phyloP scores from a whole-genome alignment of 2,797 vertebrate genomes.

The Loris lydekkerianus region DNA sequence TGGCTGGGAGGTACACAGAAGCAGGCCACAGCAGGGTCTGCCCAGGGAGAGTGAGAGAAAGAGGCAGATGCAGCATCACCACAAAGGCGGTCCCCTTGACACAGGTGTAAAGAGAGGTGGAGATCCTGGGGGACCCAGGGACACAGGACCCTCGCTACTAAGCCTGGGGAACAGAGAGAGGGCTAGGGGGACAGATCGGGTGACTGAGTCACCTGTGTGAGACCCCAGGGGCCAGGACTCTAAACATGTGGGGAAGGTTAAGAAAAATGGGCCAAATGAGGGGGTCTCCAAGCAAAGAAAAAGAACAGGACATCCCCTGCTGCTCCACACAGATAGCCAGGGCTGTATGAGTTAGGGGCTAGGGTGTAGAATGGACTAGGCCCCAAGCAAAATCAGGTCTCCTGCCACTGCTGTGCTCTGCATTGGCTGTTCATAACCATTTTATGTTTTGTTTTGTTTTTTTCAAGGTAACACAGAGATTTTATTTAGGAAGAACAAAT shows the following conservation, averaged over 20 bases:
- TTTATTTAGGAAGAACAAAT: too few relatives aligned
- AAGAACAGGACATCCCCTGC: not conserved
- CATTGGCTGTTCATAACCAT: not conserved
- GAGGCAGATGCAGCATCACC: not conserved
- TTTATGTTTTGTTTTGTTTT: not conserved
- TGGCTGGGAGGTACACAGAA: not conserved
- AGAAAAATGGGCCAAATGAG: not conserved
- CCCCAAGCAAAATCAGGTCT: not conserved
- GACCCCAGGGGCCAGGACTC: not conserved
- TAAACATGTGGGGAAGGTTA: not conserved
- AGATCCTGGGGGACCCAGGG: not conserved
- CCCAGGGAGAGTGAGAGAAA: not conserved
- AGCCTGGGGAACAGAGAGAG: not conserved
- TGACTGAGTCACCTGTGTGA: not conserved
- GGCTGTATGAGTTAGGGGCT: not conserved
- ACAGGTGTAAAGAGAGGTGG: not conserved
- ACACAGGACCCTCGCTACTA: not conserved
- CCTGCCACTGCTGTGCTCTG: not conserved
- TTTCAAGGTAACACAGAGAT: too few relatives aligned
- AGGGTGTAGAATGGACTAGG: not conserved
- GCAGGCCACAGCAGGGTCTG: not conserved
- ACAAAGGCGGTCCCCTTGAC: not conserved
- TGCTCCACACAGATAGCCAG: not conserved
- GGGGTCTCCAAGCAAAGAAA: not conserved
- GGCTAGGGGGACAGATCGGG: too few relatives aligned